Percentiles rank a stretch among this genome's conserved stretches.
Evolutionary conservation across 2,113 vertebrate species (phyloP).

Genomic region (Coturnix japonica): DNA sequence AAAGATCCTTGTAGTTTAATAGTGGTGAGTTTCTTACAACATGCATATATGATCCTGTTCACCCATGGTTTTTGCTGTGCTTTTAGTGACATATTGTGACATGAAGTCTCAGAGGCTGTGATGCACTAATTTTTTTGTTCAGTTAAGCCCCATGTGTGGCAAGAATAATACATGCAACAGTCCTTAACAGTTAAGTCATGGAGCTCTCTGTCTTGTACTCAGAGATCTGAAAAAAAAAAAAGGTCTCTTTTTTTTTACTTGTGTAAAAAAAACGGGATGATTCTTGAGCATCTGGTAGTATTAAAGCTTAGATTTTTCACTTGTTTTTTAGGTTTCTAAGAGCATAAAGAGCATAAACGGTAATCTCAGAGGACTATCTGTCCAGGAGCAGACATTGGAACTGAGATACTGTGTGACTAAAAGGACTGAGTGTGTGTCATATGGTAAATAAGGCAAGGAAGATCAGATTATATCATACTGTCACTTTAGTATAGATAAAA

Average conservation of each 20-base stretch:
- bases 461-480: background rate
- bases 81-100: background rate
- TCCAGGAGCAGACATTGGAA: constrained; percentile 22
- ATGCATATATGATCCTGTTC: background rate
- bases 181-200: background rate
- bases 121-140: background rate
- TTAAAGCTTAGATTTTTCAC: background rate
- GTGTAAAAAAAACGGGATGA: background rate
- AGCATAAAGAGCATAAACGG: constrained; percentile 22
- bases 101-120: background rate
- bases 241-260: too few relatives aligned
- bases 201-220: background rate
- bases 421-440: constrained; percentile 7
- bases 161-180: background rate
- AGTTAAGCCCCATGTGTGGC: background rate
- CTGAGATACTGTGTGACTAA: constrained; percentile 47
- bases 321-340: constrained; percentile 17
- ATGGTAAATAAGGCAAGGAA: constrained; percentile 29
- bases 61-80: background rate
- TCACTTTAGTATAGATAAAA: background rate
- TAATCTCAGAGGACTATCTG: constrained; percentile 12
- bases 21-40: background rate
- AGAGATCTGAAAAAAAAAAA: too few relatives aligned
- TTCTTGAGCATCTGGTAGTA: background rate
- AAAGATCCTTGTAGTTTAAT: background rate